phyloP scores from a whole-genome alignment of 2,888 invertebrate genomes.

The Erannis defoliaria region DNA sequence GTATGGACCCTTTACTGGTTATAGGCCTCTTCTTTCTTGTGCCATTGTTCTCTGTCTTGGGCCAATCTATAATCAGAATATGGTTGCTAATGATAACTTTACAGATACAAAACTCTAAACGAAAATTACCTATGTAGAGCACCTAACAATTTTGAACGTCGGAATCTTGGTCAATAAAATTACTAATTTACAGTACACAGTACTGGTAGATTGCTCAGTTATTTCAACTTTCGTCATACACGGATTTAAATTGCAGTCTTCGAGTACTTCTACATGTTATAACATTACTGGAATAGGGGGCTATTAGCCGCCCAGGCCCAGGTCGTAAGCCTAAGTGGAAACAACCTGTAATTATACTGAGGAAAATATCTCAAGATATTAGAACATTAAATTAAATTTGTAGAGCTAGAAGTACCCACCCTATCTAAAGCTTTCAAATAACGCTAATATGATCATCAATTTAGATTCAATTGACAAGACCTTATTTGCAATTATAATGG shows the following conservation, averaged over 20 bases:
- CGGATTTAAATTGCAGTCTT: slow-evolving; percentile 25
- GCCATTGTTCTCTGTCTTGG: too few relatives aligned
- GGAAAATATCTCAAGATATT: slow-evolving; percentile 20
- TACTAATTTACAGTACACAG: not conserved
- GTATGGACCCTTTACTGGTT: too few relatives aligned
- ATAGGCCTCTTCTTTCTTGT: too few relatives aligned
- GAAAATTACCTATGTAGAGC: not conserved
- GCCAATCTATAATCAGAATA: too few relatives aligned
- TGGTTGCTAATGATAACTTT: too few relatives aligned
- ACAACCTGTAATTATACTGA: slow-evolving; percentile 23
- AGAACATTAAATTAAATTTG: slow-evolving; percentile 9
- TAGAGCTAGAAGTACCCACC: not conserved
- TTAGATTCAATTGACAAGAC: slow-evolving; percentile 27
- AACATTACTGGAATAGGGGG: slow-evolving; percentile 40
- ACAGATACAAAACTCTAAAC: too few relatives aligned
- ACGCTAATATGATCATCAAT: slow-evolving; percentile 17
- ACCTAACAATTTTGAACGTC: not conserved
- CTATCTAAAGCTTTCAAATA: slow-evolving; percentile 12
- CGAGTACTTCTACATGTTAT: slow-evolving; percentile 17
- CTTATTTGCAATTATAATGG: slow-evolving; percentile 53
- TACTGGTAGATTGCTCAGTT: not conserved
- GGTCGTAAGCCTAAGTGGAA: slow-evolving; percentile 33
- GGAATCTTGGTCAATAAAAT: not conserved
- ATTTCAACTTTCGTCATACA: slow-evolving; percentile 32
- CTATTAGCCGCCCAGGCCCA: slow-evolving; percentile 56